A percentile compares a stretch with the other conserved stretches of the same genome.
These are phyloP conservation scores for Setophaga petechia DNA, from an alignment of 2,113 vertebrate species.

Conservation along the genomic window DNA sequence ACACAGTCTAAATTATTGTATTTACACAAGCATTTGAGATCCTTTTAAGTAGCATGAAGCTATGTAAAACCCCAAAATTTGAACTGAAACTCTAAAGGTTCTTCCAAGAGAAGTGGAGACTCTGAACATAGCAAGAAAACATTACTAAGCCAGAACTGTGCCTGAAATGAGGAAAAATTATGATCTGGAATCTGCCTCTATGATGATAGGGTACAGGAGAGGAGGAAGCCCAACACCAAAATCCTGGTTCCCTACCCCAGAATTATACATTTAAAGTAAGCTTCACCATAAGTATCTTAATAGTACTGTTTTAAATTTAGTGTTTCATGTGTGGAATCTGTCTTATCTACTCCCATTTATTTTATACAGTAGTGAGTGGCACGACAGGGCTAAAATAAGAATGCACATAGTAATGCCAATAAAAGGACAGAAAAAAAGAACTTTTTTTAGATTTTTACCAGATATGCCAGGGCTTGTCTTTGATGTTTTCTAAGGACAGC, in stretches of 20 bases:
- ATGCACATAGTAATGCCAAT: background rate
- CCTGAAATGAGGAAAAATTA: background rate
- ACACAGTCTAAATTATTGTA: background rate
- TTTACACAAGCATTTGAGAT: background rate
- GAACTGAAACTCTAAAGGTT: background rate
- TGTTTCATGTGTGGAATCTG: background rate
- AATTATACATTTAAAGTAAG: background rate
- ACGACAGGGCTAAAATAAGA: background rate
- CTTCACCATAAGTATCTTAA: background rate
- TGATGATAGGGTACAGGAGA: background rate
- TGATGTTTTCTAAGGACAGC: conserved; percentile 94
- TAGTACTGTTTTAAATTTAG: background rate
- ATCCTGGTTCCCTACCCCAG: background rate
- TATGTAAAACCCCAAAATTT: background rate
- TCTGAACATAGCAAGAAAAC: background rate
- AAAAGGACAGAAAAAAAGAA: background rate
- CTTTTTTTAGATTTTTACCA: conserved; percentile 76
- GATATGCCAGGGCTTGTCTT: conserved; percentile 99
- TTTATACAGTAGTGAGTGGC: background rate
- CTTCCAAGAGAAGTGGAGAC: background rate
- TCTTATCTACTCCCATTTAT: background rate
- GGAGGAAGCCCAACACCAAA: background rate
- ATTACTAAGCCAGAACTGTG: background rate
- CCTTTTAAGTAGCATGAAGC: background rate
- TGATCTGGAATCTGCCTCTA: background rate